Evolutionary conservation across 2,113 vertebrate species (phyloP).

Genomic region (Mormoops blainvillei): DNA sequence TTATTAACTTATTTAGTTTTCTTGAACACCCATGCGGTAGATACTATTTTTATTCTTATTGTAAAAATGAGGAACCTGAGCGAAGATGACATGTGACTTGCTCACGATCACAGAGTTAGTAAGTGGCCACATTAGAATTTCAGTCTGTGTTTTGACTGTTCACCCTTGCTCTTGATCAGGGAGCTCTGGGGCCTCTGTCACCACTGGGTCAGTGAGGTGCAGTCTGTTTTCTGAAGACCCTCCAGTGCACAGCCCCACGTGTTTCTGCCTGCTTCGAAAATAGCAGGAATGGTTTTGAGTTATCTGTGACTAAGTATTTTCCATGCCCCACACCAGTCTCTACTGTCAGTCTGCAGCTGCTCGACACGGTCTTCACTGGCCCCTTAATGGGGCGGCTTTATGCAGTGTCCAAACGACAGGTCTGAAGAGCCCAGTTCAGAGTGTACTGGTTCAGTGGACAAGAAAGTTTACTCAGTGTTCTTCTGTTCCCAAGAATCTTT

Average conservation of each 20-base stretch:
- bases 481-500: background rate
- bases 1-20: background rate
- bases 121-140: background rate
- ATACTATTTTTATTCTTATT: background rate
- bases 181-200: background rate
- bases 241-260: background rate
- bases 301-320: background rate
- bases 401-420: background rate
- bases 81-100: background rate
- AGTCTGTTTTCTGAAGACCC: background rate
- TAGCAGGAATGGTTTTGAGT: background rate
- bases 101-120: background rate
- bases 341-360: background rate
- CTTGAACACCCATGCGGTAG: background rate
- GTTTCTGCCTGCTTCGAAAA: background rate
- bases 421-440: background rate
- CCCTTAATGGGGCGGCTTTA: background rate
- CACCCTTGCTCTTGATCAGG: background rate
- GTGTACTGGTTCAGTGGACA: background rate
- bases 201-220: background rate
- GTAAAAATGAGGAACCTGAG: background rate
- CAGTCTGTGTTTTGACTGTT: background rate
- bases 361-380: background rate
- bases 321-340: background rate
- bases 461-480: background rate